phyloP scores from a whole-genome alignment of 2,113 vertebrate genomes.

The Calidris pygmaea region DNA sequence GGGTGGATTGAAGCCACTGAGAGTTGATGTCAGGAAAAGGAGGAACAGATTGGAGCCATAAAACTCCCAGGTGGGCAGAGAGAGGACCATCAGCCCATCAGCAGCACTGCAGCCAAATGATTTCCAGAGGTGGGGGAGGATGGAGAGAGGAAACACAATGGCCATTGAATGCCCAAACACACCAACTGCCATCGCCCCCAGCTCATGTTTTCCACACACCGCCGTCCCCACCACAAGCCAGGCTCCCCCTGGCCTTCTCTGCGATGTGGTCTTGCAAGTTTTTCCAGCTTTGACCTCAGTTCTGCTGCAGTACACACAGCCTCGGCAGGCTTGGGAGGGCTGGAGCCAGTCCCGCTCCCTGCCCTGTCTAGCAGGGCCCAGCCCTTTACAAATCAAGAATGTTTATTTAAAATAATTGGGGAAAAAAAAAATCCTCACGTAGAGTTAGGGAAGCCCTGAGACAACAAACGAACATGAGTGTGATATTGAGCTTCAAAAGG shows the following conservation, averaged over 20 bases:
- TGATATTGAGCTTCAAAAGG: constrained; percentile 12
- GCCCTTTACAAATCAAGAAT: constrained; percentile 9
- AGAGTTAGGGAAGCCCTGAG: constrained; percentile 45
- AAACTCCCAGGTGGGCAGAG: background rate
- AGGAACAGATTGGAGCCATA: background rate
- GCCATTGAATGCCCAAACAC: background rate
- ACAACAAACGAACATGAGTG: constrained; percentile 15
- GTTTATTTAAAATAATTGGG: background rate
- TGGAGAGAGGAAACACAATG: background rate
- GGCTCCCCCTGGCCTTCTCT: background rate
- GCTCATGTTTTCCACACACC: background rate
- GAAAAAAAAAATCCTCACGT: background rate
- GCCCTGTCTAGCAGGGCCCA: background rate
- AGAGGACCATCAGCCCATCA: background rate
- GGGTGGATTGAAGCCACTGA: background rate
- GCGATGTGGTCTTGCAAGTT: background rate
- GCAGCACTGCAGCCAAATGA: rapidly evolving
- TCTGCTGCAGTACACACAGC: background rate
- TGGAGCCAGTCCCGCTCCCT: background rate
- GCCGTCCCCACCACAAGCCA: background rate
- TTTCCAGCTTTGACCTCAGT: constrained; percentile 51
- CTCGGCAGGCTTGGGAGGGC: background rate
- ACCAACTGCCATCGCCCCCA: background rate
- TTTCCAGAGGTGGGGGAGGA: background rate
- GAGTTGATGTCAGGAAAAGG: background rate